These are phyloP conservation scores for Vireo altiloquus DNA, from an alignment of 2,113 vertebrate species.

Conservation along the genomic window DNA sequence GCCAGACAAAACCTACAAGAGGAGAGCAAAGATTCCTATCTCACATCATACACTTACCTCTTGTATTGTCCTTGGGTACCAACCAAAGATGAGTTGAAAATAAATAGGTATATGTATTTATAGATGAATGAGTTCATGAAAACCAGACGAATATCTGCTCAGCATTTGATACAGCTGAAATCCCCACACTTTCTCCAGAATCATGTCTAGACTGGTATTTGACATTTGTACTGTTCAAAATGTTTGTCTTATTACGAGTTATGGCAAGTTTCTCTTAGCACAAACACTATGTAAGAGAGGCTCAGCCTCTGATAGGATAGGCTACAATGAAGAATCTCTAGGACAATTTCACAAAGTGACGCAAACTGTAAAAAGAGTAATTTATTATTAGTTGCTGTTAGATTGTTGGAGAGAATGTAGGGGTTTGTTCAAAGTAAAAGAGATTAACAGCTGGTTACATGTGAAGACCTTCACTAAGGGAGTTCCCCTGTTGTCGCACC, in stretches of 20 bases:
- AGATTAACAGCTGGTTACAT: background rate
- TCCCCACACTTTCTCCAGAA: background rate
- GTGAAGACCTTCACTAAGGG: background rate
- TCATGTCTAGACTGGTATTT: background rate
- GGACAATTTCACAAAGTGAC: background rate
- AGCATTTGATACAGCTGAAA: background rate
- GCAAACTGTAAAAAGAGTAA: background rate
- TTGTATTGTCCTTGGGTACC: background rate
- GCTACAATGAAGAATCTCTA: background rate
- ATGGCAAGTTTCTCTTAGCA: background rate
- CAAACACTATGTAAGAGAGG: background rate
- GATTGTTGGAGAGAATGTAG: background rate
- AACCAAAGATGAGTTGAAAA: background rate
- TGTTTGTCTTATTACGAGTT: background rate
- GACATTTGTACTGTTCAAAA: background rate
- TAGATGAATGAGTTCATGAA: background rate
- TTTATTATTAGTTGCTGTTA: background rate
- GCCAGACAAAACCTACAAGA: background rate
- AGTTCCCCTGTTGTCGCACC: background rate
- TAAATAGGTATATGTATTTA: accelerated
- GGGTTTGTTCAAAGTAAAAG: background rate
- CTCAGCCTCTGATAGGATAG: background rate
- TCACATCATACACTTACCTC: background rate
- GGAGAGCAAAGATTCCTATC: background rate
- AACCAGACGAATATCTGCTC: background rate